Percentiles rank a stretch among this genome's conserved stretches.
These are phyloP conservation scores for Hydrotaea diabolus DNA, from an alignment of 2,888 invertebrate genomes.

Conservation along the genomic window DNA sequence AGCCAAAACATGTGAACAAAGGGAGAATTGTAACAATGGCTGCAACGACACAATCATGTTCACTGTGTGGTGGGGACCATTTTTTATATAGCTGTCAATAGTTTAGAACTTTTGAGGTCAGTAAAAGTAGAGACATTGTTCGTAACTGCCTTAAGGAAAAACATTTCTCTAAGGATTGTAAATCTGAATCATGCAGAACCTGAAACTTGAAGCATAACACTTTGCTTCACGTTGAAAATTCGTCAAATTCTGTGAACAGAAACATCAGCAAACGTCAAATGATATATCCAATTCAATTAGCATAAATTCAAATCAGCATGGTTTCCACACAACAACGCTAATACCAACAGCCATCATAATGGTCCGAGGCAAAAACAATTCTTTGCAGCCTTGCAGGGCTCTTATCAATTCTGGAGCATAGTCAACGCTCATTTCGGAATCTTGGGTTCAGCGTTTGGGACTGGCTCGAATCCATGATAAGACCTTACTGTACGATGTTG, in stretches of 20 bases:
- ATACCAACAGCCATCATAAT: constrained; percentile 52
- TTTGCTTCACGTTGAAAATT: constrained; percentile 42
- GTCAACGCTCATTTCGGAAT: constrained; percentile 43
- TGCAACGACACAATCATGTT: constrained; percentile 34
- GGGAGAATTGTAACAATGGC: background rate
- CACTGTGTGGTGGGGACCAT: constrained; percentile 34
- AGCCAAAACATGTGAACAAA: too few species aligned
- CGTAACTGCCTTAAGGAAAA: constrained; percentile 50
- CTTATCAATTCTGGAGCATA: constrained; percentile 57
- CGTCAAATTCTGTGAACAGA: background rate
- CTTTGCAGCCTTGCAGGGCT: constrained; percentile 51
- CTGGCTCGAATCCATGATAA: constrained; percentile 24
- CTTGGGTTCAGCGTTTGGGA: constrained; percentile 38
- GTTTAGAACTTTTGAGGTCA: constrained; percentile 16
- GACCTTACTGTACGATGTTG: constrained; percentile 46
- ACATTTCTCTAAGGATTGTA: constrained; percentile 50
- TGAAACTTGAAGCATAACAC: constrained; percentile 51
- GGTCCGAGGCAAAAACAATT: constrained; percentile 10
- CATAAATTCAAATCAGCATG: constrained; percentile 20
- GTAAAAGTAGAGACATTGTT: constrained; percentile 47
- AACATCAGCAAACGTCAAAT: background rate
- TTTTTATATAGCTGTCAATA: constrained; percentile 44
- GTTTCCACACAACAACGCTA: constrained; percentile 1
- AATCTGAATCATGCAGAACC: constrained; percentile 31
- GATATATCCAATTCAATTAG: background rate